A percentile compares a stretch with the other conserved stretches of the same genome.
These are phyloP conservation scores for Sebastes kiyomatsui DNA, from an alignment of 2,797 vertebrate species.

Conservation along the genomic window DNA sequence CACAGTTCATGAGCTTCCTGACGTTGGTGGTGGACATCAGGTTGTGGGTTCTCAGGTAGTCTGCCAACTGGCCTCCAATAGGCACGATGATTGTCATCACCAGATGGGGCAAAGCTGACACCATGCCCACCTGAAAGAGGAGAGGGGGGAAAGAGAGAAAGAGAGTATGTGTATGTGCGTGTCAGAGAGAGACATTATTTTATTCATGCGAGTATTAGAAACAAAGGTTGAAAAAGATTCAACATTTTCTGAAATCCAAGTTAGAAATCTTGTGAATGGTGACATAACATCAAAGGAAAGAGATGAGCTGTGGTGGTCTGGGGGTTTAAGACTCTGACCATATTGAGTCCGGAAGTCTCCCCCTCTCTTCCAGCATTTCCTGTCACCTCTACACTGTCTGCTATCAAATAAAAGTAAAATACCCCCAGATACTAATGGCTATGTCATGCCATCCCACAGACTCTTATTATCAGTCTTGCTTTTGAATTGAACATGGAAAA, in stretches of 20 bases:
- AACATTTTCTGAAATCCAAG: not conserved
- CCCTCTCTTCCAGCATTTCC: not conserved
- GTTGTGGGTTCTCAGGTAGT: constrained; percentile 91
- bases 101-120: constrained; percentile 94
- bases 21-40: constrained; percentile 95
- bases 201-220: not conserved
- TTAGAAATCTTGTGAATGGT: not conserved
- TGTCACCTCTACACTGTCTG: not conserved
- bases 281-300: not conserved
- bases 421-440: not conserved
- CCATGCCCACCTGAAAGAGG: constrained; percentile 89
- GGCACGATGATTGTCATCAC: constrained; percentile 99
- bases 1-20: constrained; percentile 98
- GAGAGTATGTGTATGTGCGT: not conserved
- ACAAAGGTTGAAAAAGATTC: not conserved
- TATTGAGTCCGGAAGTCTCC: not conserved
- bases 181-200: not conserved
- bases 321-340: not conserved
- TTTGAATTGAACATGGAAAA: not conserved
- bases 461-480: not conserved
- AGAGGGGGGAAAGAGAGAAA: not conserved
- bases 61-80: constrained; percentile 95
- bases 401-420: not conserved
- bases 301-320: not conserved
- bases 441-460: not conserved